Percentiles rank a stretch among this genome's conserved stretches.
These are phyloP conservation scores for Sebastes schlegelii DNA, from an alignment of 2,113 vertebrate genomes.

Conservation along the genomic window DNA sequence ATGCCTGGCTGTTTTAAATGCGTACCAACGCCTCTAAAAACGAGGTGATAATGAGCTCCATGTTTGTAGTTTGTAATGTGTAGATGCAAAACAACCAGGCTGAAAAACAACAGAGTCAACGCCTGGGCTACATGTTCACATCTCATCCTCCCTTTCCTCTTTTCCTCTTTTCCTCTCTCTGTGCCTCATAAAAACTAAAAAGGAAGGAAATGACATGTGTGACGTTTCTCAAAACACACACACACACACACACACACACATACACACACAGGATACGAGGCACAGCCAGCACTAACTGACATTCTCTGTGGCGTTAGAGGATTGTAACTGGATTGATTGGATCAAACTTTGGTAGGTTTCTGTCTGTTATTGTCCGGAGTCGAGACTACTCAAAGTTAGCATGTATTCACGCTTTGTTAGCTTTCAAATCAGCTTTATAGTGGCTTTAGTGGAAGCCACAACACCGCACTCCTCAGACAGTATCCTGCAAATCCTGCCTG, in stretches of 20 bases:
- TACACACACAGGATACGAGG: slow-evolving; percentile 49
- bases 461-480: neutral
- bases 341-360: slow-evolving; percentile 46
- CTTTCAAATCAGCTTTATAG: neutral
- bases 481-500: neutral
- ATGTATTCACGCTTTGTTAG: neutral
- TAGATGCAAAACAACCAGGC: neutral
- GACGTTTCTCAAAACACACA: slow-evolving; percentile 34
- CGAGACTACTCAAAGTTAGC: neutral
- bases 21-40: neutral
- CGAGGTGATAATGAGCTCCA: neutral
- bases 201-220: slow-evolving; percentile 70
- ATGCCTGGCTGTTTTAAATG: neutral
- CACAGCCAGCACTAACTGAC: slow-evolving; percentile 25
- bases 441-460: neutral
- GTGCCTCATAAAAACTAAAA: slow-evolving; percentile 44
- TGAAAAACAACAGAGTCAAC: neutral
- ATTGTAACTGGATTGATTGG: slow-evolving; percentile 24
- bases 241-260: slow-evolving; percentile 1
- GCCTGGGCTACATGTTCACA: neutral
- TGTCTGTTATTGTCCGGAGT: neutral
- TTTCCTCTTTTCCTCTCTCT: slow-evolving; percentile 21
- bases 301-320: slow-evolving; percentile 6
- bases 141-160: slow-evolving; percentile 25
- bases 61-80: neutral